A percentile compares a stretch with the other conserved stretches of the same genome.
Conservation (phyloP, 2,113 vertebrate species). For the Microcebus murinus region DNA sequence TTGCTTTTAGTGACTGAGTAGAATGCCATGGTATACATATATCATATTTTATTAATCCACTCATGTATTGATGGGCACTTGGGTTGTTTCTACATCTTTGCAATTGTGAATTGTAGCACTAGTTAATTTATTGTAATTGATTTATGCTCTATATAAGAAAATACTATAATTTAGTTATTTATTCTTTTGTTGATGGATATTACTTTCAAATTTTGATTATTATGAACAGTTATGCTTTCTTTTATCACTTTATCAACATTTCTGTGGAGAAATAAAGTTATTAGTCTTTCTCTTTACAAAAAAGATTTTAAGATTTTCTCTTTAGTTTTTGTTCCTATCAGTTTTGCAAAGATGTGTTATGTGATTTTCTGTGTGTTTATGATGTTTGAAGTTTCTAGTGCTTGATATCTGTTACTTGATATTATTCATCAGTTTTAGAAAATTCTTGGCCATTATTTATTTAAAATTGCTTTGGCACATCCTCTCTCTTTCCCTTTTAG, state of each 20-base stretch:
- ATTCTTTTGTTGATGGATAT: background rate
- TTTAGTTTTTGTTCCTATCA: background rate
- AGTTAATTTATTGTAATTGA: slow-evolving; percentile 12
- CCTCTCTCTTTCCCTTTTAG: background rate
- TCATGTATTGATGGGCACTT: too few relatives aligned
- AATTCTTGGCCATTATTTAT: background rate
- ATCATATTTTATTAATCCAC: too few relatives aligned
- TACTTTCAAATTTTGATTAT: background rate
- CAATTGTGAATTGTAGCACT: background rate
- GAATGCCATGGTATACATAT: too few relatives aligned
- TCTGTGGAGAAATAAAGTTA: background rate
- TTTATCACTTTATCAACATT: background rate
- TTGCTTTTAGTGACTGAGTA: too few relatives aligned
- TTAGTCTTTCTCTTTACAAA: background rate
- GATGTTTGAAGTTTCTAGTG: background rate
- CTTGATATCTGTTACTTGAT: background rate
- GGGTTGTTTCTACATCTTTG: too few relatives aligned
- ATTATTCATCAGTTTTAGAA: background rate
- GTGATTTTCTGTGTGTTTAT: background rate
- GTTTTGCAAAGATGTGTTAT: background rate
- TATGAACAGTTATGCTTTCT: background rate
- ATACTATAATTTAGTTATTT: background rate
- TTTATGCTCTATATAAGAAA: background rate
- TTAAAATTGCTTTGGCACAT: background rate
- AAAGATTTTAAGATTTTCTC: background rate